These are phyloP conservation scores for Pristionchus mayeri DNA, from an alignment of 2,888 invertebrate species.

Conservation along the genomic window DNA sequence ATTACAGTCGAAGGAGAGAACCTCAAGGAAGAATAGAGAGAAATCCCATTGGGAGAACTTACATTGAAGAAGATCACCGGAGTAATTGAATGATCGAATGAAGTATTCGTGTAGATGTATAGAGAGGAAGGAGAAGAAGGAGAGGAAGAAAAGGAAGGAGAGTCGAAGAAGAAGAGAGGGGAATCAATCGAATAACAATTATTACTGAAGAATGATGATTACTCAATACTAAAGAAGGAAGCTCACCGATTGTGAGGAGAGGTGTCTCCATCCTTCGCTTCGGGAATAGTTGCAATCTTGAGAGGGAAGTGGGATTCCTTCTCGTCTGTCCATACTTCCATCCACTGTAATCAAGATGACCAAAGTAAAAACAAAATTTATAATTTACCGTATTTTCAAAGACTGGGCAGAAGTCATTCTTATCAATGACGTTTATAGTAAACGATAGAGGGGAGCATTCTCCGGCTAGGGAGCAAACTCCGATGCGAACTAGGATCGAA, in stretches of 20 bases:
- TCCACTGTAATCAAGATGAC: background rate
- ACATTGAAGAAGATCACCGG: background rate
- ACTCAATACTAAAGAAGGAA: background rate
- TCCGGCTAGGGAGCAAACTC: background rate
- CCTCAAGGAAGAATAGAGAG: background rate
- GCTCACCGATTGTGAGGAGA: background rate
- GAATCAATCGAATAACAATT: slow-evolving; percentile 30
- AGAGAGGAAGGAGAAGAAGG: slow-evolving; percentile 5
- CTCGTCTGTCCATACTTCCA: background rate
- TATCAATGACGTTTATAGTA: background rate
- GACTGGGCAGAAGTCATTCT: slow-evolving; percentile 14
- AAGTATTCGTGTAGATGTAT: slow-evolving; percentile 35
- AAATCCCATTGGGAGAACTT: background rate
- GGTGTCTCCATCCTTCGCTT: background rate
- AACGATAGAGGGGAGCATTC: slow-evolving; percentile 1
- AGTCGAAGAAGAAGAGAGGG: slow-evolving; percentile 44
- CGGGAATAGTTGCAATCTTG: background rate
- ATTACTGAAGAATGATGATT: background rate
- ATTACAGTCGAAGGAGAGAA: slow-evolving; percentile 33
- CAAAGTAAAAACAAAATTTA: background rate
- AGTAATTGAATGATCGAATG: slow-evolving; percentile 24
- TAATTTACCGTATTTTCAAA: background rate
- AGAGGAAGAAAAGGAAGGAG: background rate
- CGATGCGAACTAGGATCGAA: background rate
- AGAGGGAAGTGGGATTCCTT: background rate